Evolutionary conservation across 2,888 invertebrate genomes (phyloP).

Genomic region (Plutella xylostella): DNA sequence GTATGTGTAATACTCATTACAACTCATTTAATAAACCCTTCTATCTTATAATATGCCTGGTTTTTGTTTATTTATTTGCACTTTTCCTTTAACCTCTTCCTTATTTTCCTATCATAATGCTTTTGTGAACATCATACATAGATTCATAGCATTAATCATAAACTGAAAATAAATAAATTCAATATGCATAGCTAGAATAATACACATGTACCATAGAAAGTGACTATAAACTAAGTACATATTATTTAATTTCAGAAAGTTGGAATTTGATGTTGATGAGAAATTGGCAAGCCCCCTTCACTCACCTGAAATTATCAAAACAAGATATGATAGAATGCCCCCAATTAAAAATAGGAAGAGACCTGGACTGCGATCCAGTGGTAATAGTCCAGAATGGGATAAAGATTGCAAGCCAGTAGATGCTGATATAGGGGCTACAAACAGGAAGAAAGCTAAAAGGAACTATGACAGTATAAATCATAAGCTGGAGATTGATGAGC

Average conservation of each 20-base stretch:
- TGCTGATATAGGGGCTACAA: background rate
- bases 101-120: no score
- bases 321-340: conserved; percentile 12
- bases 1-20: no score
- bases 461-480: background rate
- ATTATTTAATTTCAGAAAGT: conserved; percentile 45
- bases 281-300: conserved; percentile 35
- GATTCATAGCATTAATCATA: no score
- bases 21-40: no score
- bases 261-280: conserved; percentile 25
- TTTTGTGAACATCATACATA: no score
- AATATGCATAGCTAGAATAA: conserved; percentile 6
- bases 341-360: conserved; percentile 32
- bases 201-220: conserved; percentile 9
- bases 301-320: conserved; percentile 37
- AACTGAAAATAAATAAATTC: background rate
- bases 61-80: no score
- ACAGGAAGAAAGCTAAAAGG: background rate
- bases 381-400: conserved; percentile 56
- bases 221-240: no score
- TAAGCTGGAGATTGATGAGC: background rate
- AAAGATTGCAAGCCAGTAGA: conserved; percentile 16
- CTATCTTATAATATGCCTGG: no score
- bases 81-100: no score
- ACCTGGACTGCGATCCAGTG: conserved; percentile 28